Evolutionary conservation across 1,140 invertebrate genomes (phyloP), one percentile per base, ranked within the genome.

Genomic region (Caenorhabditis remanei): DNA sequence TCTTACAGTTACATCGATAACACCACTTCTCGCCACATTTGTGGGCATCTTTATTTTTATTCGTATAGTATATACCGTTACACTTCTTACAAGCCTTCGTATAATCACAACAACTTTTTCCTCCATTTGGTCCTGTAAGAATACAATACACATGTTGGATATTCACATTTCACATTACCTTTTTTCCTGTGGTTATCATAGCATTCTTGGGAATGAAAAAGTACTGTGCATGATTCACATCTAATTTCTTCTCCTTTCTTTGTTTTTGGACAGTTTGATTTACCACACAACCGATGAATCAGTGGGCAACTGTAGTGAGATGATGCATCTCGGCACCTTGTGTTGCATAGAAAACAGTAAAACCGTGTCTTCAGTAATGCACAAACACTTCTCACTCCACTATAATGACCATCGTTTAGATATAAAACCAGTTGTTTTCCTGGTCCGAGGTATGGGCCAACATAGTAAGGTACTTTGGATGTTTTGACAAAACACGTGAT

Each of bases 381-480:
- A 58, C 56, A 58, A 8, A 58, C 16, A n/a, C 56, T 58, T n/a
- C 56, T 16, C 2, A 58, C 56, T 8, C 56, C 56, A 58, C 56
- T n/a, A 21, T 58, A 58, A 58, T 58, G 56, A n/a, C 56, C 56
- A 58, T 58, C 19, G 1, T 2, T n/a, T n/a, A 58, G n/a, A n/a
- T 58, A 58, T 8, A 58, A n/a, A 21, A 58, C 0, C 16, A 58
- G n/a, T n/a, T n/a, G 14, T 58, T n/a, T 58, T n/a, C n/a, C n/a
- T 21, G 14, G 7, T 5, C 56, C 56, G 8, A 58, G 8, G 8
- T 58, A 58, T 58, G 56, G 56, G 21, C 56, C 11, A 8, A 8
- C n/a, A 21, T 58, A 58, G n/a, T 58, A 58, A n/a, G 56, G 56
- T 58, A 58, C n/a, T 58, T 16, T 58, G 56, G 56, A 58, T 21